Percentiles rank a stretch among this genome's conserved stretches.
phyloP scores from a whole-genome alignment of 2,113 vertebrate species.

The Apodemus speciosus region DNA sequence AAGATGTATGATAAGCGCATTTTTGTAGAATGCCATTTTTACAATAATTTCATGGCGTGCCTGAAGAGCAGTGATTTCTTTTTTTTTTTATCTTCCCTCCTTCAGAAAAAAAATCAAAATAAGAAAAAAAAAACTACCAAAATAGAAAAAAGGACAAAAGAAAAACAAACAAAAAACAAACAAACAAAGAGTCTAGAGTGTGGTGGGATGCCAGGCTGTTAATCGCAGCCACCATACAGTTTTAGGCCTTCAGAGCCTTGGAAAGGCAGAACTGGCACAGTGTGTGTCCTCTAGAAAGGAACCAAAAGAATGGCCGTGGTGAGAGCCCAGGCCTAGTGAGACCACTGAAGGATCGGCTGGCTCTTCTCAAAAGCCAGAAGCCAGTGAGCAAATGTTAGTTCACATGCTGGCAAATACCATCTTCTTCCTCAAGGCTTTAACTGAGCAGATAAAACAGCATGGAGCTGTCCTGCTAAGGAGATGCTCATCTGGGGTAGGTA shows the following conservation, averaged over 20 bases:
- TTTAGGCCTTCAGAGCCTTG: not conserved
- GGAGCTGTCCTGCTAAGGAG: not conserved
- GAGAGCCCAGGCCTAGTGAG: not conserved
- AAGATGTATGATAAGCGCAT: not conserved
- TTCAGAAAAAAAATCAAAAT: constrained; percentile 41
- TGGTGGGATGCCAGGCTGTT: not conserved
- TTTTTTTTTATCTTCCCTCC: not conserved
- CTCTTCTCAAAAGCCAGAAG: constrained; percentile 29
- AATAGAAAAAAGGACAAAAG: not conserved
- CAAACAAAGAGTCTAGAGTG: not conserved
- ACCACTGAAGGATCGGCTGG: not conserved
- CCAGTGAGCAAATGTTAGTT: constrained; percentile 34
- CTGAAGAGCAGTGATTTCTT: constrained; percentile 10
- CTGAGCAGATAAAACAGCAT: not conserved
- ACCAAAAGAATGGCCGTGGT: too few species aligned
- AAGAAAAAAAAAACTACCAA: not conserved
- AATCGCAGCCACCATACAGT: accelerated
- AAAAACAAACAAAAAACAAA: not conserved
- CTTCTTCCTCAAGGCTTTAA: constrained; percentile 30
- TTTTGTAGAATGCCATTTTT: constrained; percentile 7
- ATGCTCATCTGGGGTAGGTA: not conserved
- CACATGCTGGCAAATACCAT: constrained; percentile 10
- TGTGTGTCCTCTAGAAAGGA: accelerated
- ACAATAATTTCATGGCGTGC: constrained; percentile 12
- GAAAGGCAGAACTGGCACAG: not conserved